Evolutionary conservation across 2,797 vertebrate genomes (phyloP).

Genomic region (Clarias platycephalus): DNA sequence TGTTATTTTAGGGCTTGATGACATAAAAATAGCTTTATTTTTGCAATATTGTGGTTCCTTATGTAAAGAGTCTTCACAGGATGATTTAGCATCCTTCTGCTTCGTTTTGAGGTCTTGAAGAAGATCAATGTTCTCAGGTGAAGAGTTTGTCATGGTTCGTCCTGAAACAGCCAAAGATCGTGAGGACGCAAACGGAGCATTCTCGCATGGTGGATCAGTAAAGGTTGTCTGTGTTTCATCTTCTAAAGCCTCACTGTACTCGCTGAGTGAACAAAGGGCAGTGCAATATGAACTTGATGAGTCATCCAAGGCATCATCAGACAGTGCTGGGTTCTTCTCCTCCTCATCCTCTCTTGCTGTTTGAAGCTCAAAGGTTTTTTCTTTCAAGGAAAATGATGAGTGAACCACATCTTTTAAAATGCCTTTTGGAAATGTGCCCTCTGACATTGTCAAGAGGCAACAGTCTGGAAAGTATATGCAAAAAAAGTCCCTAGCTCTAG

Average conservation of each 20-base stretch:
- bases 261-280: slow-evolving; percentile 56
- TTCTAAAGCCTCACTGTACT: slow-evolving; percentile 44
- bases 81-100: not conserved
- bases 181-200: slow-evolving; percentile 2
- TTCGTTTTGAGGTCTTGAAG: slow-evolving; percentile 25
- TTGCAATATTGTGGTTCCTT: not conserved
- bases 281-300: slow-evolving; percentile 57
- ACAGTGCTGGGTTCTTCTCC: slow-evolving; percentile 10
- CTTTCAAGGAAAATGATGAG: slow-evolving; percentile 16
- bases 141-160: slow-evolving; percentile 18
- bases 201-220: slow-evolving; percentile 14
- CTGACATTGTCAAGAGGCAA: slow-evolving; percentile 20
- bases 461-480: not conserved
- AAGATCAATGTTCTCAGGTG: not conserved
- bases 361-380: slow-evolving; percentile 29
- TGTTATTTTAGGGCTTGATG: slow-evolving; percentile 22
- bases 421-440: slow-evolving; percentile 24
- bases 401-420: slow-evolving; percentile 17
- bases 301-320: slow-evolving; percentile 49
- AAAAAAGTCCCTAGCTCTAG: not conserved
- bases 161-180: slow-evolving; percentile 3
- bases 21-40: slow-evolving; percentile 4
- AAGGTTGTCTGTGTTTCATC: slow-evolving; percentile 15
- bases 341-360: slow-evolving; percentile 37
- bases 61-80: not conserved